Evolutionary conservation across 2,113 vertebrate species (phyloP), one percentile per base, ranked within the genome.

Genomic region (Narcine bancroftii): DNA sequence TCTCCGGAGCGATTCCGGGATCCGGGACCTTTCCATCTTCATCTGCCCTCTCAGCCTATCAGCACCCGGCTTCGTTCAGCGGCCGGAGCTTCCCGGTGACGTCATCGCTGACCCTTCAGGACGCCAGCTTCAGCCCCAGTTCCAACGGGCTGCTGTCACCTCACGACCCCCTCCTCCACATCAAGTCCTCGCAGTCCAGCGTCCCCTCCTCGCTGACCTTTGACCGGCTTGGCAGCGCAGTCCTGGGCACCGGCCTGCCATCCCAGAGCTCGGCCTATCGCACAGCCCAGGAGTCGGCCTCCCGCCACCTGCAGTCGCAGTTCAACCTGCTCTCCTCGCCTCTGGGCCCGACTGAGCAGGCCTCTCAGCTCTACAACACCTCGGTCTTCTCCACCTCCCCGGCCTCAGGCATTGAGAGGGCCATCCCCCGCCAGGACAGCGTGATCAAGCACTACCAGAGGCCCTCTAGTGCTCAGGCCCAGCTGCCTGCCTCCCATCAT

Each of bases 391-490:
- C 97, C 3, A 97, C 96, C 6, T 96, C 98, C 19, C 87, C 87
- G 15, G 94, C 94, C 0, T 96, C 94, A 1, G 95, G 95, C 77
- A 97, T 95, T 10, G 98, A 98, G 33, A 94, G 98, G 45, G 97
- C 98, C 11, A 95, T 98, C 1, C 97, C 98, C 13, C 95, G 96
- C 0, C 98, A 99, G 94, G 98, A 99, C 95, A 99, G 97, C 0
- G 98, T 99, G 72, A 99, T 99, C 92, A 99, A 99, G 94, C 98
- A 99, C 96, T 99, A 99, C 96, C 98, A 99, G 94, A 95, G 98
- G 3, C 97, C 98, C 0, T 96, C 96, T 0, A 96, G 97, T 0
- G 95, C 97, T 0, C 98, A 98, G 93, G 94, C 97, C 0, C 96
- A 97, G 0, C 95, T 97, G 0, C 96, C 97, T 0, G 94, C 96